Conservation (phyloP, 2,888 invertebrate genomes). For the Pheosia tremula region DNA sequence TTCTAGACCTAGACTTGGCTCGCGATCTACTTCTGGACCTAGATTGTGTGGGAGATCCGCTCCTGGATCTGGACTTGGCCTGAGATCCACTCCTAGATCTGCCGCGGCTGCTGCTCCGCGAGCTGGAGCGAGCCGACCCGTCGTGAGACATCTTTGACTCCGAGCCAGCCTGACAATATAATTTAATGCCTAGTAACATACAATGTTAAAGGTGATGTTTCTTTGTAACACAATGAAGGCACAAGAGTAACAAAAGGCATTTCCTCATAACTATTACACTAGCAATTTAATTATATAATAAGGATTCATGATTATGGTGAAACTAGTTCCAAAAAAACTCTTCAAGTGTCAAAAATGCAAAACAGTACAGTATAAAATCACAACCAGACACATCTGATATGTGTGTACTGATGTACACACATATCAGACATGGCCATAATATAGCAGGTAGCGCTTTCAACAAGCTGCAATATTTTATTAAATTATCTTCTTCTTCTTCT, state of each 20-base stretch:
- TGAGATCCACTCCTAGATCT: constrained; percentile 39
- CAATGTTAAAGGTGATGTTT: too few relatives aligned
- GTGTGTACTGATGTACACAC: too few relatives aligned
- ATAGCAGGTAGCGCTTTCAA: too few relatives aligned
- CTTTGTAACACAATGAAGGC: too few relatives aligned
- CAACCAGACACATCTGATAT: too few relatives aligned
- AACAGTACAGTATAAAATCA: too few relatives aligned
- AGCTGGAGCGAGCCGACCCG: constrained; percentile 56
- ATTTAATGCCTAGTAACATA: neutral
- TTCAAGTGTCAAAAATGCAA: too few relatives aligned
- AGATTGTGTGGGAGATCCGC: constrained; percentile 38
- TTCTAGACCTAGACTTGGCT: constrained; percentile 16
- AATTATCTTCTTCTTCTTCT: too few relatives aligned
- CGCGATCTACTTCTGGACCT: constrained; percentile 41
- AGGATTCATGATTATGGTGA: neutral
- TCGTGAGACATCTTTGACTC: constrained; percentile 67
- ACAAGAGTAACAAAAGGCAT: neutral
- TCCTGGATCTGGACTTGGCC: constrained; percentile 45
- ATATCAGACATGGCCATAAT: too few relatives aligned
- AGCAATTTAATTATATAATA: neutral
- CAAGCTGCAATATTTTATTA: too few relatives aligned
- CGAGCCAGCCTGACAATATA: constrained; percentile 55
- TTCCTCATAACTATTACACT: neutral
- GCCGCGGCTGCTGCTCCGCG: constrained; percentile 36
- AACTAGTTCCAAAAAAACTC: too few relatives aligned